Evolutionary conservation across 2,797 vertebrate species (phyloP).

Genomic region (Enteromius thamalakanensis): DNA sequence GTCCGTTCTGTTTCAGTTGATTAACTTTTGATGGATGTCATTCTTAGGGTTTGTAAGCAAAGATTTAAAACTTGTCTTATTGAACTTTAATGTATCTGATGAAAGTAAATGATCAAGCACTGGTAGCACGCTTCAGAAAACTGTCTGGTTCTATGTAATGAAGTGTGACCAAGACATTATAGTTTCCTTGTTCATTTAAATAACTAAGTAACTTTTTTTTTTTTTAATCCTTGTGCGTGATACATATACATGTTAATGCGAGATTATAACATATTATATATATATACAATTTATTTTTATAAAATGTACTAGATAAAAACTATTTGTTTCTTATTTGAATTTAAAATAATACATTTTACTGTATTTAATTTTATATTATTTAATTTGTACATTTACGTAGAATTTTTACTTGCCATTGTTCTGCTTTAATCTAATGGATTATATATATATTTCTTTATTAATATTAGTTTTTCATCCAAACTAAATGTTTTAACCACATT

Average conservation of each 20-base stretch:
- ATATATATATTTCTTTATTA: background rate
- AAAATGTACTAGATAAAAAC: background rate
- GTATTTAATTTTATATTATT: no score
- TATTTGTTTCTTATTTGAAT: no score
- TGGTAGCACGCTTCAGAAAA: background rate
- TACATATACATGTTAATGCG: background rate
- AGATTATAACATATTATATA: background rate
- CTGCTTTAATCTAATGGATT: background rate
- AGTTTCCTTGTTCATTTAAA: background rate
- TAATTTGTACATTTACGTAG: background rate
- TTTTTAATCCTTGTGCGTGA: no score
- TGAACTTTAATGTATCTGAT: background rate
- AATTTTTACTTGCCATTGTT: background rate
- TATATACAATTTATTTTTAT: no score
- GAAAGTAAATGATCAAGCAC: background rate
- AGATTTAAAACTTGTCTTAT: slow-evolving; percentile 5
- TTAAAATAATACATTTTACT: no score
- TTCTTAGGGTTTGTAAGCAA: slow-evolving; percentile 2
- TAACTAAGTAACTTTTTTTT: no score
- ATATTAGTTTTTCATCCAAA: background rate
- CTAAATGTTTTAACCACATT: background rate
- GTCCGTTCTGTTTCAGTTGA: slow-evolving; percentile 12
- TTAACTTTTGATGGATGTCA: background rate
- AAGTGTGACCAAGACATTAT: background rate
- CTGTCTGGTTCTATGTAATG: background rate